Base-by-base conservation (phyloP, 2,113 vertebrate genomes). In the Hucho hucho region DNA sequence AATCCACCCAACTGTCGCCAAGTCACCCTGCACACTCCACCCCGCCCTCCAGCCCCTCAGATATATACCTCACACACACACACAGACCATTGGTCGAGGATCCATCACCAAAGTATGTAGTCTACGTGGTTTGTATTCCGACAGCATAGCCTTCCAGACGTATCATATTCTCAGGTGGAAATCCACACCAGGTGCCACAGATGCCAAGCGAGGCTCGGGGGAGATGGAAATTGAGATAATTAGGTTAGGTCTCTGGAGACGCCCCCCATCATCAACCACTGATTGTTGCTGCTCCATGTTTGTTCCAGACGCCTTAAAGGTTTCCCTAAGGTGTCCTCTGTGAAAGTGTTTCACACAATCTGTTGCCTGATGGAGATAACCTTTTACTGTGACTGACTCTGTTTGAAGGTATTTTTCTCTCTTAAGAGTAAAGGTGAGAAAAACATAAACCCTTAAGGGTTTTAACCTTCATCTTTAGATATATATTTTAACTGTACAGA, bases 161-260 rank as follows among this genome's bases (percentile, higher is more conserved):
- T 79, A 72, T 69, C 76, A 79, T 28, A 66, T 74, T 79, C 83
- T 83, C 81, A 75, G 76, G 80, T 82, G 71, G 73, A 64, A 53
- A 43, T 66, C 76, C 56, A 49, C 78, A 49, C 78, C 58, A 80
- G 84, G 67, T 80, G 75, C 67, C 78, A 78, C 81, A 86, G 80
- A 85, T 79, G 79, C 79, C 76, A 78, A 74, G 68, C 18, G 59
- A 79, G 22, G 72, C 81, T 79, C 75, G 72, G 58, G 76, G 79
- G 80, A 77, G 65, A 79, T 76, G 69, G 79, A 75, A 79, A 81
- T 78, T 79, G 76, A 84, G 81, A 79, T 85, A 87, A 90, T 89
- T 86, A 84, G 37, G 26, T 78, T 75, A 70, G 75, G 80, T 61
- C 84, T 84, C 83, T 18, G 14, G 84, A 82, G 82, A 84, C 74